Evolutionary conservation across 2,888 invertebrate genomes (phyloP).

Genomic region (Oxytorus armatus): DNA sequence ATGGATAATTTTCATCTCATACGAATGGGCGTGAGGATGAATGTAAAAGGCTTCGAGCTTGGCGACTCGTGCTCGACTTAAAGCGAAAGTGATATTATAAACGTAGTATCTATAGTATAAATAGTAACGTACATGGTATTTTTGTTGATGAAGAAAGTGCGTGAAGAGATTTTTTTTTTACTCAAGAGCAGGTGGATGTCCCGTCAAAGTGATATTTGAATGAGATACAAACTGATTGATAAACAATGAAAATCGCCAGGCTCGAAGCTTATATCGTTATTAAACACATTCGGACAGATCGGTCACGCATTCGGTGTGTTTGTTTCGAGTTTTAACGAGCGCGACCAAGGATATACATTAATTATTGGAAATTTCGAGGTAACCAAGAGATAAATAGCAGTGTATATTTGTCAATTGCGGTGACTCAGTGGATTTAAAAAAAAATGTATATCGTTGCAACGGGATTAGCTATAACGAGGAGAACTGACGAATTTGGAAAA

Average conservation of each 20-base stretch:
- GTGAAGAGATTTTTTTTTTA: conserved; percentile 15
- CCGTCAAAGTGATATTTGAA: conserved; percentile 7
- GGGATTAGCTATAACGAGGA: too few relatives aligned
- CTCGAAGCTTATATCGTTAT: conserved; percentile 49
- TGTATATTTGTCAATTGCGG: too few relatives aligned
- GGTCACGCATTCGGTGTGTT: too few relatives aligned
- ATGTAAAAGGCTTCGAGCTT: conserved; percentile 52
- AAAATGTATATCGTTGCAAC: too few relatives aligned
- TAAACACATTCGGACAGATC: too few relatives aligned
- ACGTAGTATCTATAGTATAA: conserved; percentile 49
- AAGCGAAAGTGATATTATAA: conserved; percentile 63
- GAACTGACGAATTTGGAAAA: too few relatives aligned
- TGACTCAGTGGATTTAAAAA: too few relatives aligned
- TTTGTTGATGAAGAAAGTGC: conserved; percentile 23
- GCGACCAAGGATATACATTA: too few relatives aligned
- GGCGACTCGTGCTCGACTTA: conserved; percentile 58
- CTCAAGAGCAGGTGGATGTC: conserved; percentile 23
- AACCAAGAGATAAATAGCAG: too few relatives aligned
- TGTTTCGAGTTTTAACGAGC: too few relatives aligned
- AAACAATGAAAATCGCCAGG: conserved; percentile 58
- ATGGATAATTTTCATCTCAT: conserved; percentile 1
- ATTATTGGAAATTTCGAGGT: too few relatives aligned
- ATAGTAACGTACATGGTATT: conserved; percentile 9
- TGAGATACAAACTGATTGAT: conserved; percentile 56
- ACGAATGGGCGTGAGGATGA: conserved; percentile 1